phyloP scores from a whole-genome alignment of 2,797 vertebrate genomes.

The Lerista edwardsae region DNA sequence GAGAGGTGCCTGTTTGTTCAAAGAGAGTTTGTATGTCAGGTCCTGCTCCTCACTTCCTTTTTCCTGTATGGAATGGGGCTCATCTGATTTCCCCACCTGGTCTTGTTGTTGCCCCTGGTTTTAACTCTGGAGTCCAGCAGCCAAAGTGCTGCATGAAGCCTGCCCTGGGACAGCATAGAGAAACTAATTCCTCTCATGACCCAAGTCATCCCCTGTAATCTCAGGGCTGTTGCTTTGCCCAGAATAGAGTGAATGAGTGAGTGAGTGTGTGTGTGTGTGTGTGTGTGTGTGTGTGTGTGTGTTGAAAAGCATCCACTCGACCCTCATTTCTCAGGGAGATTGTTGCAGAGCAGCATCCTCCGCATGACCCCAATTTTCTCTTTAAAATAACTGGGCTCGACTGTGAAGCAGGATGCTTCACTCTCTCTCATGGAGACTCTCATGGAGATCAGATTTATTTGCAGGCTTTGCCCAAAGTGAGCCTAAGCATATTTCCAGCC shows the following conservation, averaged over 20 bases:
- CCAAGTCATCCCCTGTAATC: background rate
- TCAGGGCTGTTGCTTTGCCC: background rate
- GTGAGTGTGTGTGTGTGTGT: too few species aligned
- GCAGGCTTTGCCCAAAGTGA: background rate
- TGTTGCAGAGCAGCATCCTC: background rate
- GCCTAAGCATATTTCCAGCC: background rate
- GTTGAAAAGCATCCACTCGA: background rate
- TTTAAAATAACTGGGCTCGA: background rate
- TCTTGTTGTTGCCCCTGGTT: background rate
- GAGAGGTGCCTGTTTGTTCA: background rate
- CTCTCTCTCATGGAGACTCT: background rate
- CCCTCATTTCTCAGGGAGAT: background rate
- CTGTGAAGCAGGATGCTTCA: background rate
- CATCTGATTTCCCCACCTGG: background rate
- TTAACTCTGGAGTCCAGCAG: background rate
- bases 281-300: too few species aligned
- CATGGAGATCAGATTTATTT: background rate
- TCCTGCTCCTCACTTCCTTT: background rate
- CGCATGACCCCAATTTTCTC: background rate
- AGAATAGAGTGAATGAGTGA: too few species aligned
- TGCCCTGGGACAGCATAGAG: background rate
- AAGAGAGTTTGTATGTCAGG: background rate
- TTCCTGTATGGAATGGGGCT: background rate
- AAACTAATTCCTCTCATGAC: background rate
- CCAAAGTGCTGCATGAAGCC: background rate